phyloP scores from a whole-genome alignment of 1,140 invertebrate genomes.

The Trichonephila clavata region DNA sequence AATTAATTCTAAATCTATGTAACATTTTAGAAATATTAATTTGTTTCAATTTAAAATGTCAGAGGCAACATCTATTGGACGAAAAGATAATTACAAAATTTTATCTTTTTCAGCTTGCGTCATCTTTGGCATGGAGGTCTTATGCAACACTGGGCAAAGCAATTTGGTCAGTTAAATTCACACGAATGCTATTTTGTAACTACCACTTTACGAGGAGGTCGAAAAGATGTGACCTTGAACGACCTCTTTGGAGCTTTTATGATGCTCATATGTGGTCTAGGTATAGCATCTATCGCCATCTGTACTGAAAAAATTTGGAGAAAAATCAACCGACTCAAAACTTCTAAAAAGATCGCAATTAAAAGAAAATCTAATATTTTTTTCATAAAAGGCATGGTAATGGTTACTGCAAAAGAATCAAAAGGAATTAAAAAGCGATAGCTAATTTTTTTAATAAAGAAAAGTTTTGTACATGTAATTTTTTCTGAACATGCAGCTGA shows the following conservation, averaged over 20 bases:
- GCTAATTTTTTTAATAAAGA: not conserved
- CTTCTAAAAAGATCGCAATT: not conserved
- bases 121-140: slow-evolving; percentile 91
- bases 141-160: slow-evolving; percentile 89
- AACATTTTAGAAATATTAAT: too few species aligned
- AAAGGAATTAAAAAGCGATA: not conserved
- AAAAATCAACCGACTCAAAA: not conserved
- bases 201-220: slow-evolving; percentile 83
- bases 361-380: not conserved
- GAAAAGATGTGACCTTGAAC: slow-evolving; percentile 90
- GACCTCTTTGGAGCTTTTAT: slow-evolving; percentile 94
- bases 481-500: not conserved
- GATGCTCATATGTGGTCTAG: slow-evolving; percentile 87
- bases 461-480: not conserved
- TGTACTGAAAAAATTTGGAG: slow-evolving; percentile 19
- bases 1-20: too few species aligned
- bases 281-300: not conserved
- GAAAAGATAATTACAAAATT: too few species aligned
- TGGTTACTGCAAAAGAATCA: not conserved
- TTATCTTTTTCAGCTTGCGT: slow-evolving; percentile 83
- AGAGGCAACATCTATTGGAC: too few species aligned
- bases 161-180: slow-evolving; percentile 87
- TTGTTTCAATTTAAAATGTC: too few species aligned
- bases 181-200: slow-evolving; percentile 88
- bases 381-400: not conserved